Conservation (phyloP, 2,797 vertebrate species). For the Aplochiton taeniatus region DNA sequence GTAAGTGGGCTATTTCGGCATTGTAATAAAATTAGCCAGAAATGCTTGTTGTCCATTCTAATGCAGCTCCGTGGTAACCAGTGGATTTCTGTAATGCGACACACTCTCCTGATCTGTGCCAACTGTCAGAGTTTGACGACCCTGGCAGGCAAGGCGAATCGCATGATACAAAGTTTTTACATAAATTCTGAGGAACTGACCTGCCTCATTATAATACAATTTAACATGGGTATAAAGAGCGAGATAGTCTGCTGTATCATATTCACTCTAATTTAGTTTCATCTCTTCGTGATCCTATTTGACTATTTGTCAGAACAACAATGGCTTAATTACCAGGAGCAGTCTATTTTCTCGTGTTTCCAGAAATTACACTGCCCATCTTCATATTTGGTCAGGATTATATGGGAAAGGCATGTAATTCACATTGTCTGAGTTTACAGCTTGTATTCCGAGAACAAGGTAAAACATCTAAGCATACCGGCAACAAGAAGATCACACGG, state of each 20-base stretch:
- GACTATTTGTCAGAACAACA: slow-evolving; percentile 58
- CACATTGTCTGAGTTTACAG: slow-evolving; percentile 20
- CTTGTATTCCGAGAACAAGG: slow-evolving; percentile 20
- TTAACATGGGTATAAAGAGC: slow-evolving; percentile 64
- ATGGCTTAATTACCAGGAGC: slow-evolving; percentile 59
- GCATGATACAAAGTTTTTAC: slow-evolving; percentile 68
- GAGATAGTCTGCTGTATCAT: slow-evolving; percentile 51
- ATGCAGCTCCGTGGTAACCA: slow-evolving; percentile 69
- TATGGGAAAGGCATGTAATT: slow-evolving; percentile 52
- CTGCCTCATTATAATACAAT: slow-evolving; percentile 59
- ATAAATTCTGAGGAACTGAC: slow-evolving; percentile 66
- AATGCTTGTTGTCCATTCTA: slow-evolving; percentile 76
- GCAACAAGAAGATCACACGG: slow-evolving; percentile 29
- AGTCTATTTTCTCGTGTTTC: slow-evolving; percentile 43
- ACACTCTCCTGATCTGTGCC: slow-evolving; percentile 63
- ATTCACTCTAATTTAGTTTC: slow-evolving; percentile 31
- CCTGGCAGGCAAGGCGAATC: slow-evolving; percentile 72
- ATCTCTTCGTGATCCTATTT: slow-evolving; percentile 43
- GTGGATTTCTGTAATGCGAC: slow-evolving; percentile 62
- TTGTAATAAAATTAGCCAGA: slow-evolving; percentile 85
- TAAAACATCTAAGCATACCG: slow-evolving; percentile 21
- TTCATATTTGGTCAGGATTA: slow-evolving; percentile 40
- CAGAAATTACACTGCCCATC: slow-evolving; percentile 45
- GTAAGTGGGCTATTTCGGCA: slow-evolving; percentile 83
- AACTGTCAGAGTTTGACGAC: slow-evolving; percentile 76